Conservation (phyloP, 2,113 vertebrate species). For the Tachycineta bicolor region DNA sequence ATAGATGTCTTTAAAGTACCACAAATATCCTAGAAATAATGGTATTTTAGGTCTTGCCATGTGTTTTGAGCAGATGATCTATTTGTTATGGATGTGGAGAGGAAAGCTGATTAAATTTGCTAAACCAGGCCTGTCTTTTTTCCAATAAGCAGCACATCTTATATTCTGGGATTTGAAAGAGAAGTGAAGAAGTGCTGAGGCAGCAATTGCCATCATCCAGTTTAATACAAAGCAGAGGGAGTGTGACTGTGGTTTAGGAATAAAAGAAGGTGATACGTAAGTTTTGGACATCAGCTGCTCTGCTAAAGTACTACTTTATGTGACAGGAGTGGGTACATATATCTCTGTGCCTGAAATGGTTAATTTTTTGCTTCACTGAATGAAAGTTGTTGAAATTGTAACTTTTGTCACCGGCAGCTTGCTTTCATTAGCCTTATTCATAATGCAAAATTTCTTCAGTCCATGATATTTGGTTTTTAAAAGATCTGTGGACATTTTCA, state of each 20-base stretch:
- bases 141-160: neutral
- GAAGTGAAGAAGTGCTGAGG: neutral
- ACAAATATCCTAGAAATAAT: neutral
- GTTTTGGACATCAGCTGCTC: neutral
- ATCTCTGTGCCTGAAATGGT: neutral
- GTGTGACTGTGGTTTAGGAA: neutral
- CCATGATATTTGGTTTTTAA: neutral
- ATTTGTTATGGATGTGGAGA: neutral
- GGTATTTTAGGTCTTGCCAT: neutral
- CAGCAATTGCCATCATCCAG: neutral
- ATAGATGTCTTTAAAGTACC: neutral
- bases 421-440: neutral
- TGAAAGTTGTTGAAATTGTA: neutral
- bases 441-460: neutral
- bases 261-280: neutral
- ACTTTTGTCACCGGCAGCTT: neutral
- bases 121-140: neutral
- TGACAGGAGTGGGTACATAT: neutral
- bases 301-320: neutral
- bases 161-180: neutral
- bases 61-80: neutral
- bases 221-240: neutral
- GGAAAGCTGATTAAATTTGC: neutral
- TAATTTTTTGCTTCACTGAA: neutral
- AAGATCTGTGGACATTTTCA: neutral